Evolutionary conservation across 2,113 vertebrate species (phyloP).

Genomic region (Sturnus vulgaris): DNA sequence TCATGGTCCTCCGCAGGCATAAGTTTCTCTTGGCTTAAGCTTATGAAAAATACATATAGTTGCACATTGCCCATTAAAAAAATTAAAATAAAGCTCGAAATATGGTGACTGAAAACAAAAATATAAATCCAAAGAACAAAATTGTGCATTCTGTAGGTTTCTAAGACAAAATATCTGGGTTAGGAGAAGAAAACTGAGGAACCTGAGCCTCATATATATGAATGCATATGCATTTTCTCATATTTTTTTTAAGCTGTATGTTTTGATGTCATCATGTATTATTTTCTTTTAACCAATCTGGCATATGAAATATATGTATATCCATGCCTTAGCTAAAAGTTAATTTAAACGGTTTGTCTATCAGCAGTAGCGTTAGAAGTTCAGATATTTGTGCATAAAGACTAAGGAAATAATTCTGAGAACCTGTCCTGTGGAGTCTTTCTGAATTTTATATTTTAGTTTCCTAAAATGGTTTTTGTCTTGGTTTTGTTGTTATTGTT

Average conservation of each 20-base stretch:
- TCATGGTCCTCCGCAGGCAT: background rate
- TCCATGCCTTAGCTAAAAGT: background rate
- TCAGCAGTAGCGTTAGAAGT: background rate
- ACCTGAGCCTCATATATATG: background rate
- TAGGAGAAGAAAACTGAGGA: background rate
- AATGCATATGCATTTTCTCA: background rate
- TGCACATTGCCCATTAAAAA: background rate
- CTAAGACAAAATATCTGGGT: background rate
- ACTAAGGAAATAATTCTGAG: background rate
- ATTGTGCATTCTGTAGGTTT: background rate
- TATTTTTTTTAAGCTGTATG: background rate
- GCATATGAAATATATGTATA: background rate
- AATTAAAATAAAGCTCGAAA: background rate
- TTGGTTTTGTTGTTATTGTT: background rate
- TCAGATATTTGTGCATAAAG: background rate
- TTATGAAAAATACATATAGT: background rate
- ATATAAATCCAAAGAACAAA: background rate
- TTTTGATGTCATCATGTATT: background rate
- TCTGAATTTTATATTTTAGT: background rate
- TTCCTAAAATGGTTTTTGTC: background rate
- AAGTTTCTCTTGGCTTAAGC: slow-evolving; percentile 13
- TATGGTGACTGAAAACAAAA: background rate
- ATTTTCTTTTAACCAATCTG: background rate
- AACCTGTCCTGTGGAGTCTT: background rate
- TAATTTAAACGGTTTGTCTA: background rate